A percentile compares a stretch with the other conserved stretches of the same genome.
phyloP scores from a whole-genome alignment of 2,888 invertebrate species.

The Perdita meconis region DNA sequence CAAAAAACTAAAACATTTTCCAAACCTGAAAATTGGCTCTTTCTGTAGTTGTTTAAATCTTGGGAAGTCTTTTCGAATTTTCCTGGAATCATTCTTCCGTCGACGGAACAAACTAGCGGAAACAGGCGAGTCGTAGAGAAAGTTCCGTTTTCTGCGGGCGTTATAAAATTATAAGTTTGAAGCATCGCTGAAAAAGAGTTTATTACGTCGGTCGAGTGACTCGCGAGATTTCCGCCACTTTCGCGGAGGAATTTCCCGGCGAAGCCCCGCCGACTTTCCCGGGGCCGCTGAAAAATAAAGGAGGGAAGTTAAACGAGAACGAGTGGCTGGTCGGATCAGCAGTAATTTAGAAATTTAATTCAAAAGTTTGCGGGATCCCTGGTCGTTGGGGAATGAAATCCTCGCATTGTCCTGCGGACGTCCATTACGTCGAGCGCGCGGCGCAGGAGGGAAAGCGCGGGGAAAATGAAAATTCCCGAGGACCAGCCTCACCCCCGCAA shows the following conservation, averaged over 20 bases:
- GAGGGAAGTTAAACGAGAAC: slow-evolving; percentile 42
- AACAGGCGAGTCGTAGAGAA: not conserved
- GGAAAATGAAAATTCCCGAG: slow-evolving; percentile 1
- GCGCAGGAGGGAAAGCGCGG: not conserved
- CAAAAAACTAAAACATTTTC: too few species aligned
- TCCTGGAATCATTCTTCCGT: not conserved
- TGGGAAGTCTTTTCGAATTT: too few species aligned
- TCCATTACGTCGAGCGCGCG: not conserved
- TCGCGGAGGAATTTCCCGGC: slow-evolving; percentile 37
- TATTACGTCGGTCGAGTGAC: slow-evolving; percentile 42
- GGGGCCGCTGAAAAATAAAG: slow-evolving; percentile 43
- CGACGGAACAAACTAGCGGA: not conserved
- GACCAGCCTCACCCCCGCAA: too few species aligned
- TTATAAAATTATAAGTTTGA: not conserved
- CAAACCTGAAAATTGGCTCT: too few species aligned
- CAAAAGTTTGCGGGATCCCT: slow-evolving; percentile 66
- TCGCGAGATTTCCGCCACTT: slow-evolving; percentile 33
- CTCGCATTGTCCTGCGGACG: slow-evolving; percentile 32
- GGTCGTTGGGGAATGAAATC: slow-evolving; percentile 50
- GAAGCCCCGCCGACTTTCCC: slow-evolving; percentile 34
- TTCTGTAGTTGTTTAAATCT: too few species aligned
- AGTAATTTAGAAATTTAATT: slow-evolving; percentile 75
- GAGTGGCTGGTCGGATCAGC: slow-evolving; percentile 48
- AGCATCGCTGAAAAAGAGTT: slow-evolving; percentile 3
- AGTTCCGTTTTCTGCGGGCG: not conserved